phyloP scores from a whole-genome alignment of 2,797 vertebrate species.

The Podargus strigoides region DNA sequence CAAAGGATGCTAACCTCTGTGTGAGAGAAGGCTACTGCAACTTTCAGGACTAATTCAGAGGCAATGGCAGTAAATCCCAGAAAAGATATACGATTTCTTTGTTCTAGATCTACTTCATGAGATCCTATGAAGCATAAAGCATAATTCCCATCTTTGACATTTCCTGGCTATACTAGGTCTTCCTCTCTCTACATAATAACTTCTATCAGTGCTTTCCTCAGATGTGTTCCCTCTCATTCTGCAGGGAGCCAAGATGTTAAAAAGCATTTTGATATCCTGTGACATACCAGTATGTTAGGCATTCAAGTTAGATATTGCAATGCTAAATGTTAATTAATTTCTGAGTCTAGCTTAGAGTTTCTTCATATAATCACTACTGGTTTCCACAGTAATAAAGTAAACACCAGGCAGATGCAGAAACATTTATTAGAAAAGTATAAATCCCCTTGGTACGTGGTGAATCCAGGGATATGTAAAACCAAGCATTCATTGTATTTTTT shows the following conservation, averaged over 20 bases:
- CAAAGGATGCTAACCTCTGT: neutral
- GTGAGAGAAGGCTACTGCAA: neutral
- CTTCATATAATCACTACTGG: neutral
- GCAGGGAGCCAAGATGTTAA: neutral
- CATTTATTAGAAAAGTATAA: neutral
- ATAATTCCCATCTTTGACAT: neutral
- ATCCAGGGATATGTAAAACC: neutral
- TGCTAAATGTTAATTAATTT: neutral
- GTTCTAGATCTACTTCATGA: neutral
- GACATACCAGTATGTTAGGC: neutral
- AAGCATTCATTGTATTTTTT: neutral
- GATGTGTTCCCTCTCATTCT: neutral
- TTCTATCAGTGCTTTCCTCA: neutral
- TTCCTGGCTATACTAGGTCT: neutral
- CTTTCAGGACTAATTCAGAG: neutral
- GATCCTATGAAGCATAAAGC: neutral
- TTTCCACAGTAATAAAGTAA: neutral
- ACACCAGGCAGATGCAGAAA: neutral
- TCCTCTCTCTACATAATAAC: neutral
- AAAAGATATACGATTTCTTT: neutral
- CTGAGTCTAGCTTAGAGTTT: neutral
- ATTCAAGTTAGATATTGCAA: neutral
- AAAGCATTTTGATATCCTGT: neutral
- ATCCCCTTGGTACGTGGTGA: neutral
- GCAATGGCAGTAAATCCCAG: neutral